Percentiles rank a stretch among this genome's conserved stretches.
These are phyloP conservation scores for Malachius bipustulatus DNA, from an alignment of 2,888 invertebrate species.

Conservation along the genomic window DNA sequence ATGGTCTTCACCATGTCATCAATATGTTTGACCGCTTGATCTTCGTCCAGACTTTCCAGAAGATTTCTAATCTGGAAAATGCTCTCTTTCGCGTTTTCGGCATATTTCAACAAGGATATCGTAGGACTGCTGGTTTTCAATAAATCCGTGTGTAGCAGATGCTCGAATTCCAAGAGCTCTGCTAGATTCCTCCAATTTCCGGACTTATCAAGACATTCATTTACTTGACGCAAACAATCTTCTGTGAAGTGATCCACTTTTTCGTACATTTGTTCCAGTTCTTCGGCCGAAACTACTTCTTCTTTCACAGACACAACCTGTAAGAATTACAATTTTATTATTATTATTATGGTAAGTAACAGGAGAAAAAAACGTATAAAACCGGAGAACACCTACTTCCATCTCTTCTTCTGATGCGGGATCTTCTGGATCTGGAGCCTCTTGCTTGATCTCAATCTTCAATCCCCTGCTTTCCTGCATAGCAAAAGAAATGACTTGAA, in stretches of 20 bases:
- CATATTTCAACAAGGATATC: not conserved
- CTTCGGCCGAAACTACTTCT: not conserved
- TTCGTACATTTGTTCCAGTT: not conserved
- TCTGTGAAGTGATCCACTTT: not conserved
- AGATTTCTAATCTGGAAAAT: conserved; percentile 1
- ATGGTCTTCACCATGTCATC: too few species aligned
- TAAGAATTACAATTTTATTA: too few species aligned
- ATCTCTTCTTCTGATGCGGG: not conserved
- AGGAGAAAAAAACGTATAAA: too few species aligned
- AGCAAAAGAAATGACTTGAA: too few species aligned
- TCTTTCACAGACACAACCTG: too few species aligned
- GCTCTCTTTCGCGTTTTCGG: not conserved
- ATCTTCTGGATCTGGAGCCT: not conserved
- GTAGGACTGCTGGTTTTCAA: not conserved
- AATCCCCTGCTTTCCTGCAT: not conserved
- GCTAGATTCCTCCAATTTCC: conserved; percentile 1
- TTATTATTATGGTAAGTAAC: too few species aligned
- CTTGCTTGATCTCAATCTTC: not conserved
- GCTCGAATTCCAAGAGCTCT: not conserved
- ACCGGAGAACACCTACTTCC: conserved; percentile 1
- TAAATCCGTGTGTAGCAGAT: not conserved
- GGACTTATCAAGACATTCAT: not conserved
- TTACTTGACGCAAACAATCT: not conserved
- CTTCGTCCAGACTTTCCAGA: not conserved
- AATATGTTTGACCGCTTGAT: not conserved